Conservation (phyloP, 2,888 invertebrate genomes). For the Dimorphilus gyrociliatus region DNA sequence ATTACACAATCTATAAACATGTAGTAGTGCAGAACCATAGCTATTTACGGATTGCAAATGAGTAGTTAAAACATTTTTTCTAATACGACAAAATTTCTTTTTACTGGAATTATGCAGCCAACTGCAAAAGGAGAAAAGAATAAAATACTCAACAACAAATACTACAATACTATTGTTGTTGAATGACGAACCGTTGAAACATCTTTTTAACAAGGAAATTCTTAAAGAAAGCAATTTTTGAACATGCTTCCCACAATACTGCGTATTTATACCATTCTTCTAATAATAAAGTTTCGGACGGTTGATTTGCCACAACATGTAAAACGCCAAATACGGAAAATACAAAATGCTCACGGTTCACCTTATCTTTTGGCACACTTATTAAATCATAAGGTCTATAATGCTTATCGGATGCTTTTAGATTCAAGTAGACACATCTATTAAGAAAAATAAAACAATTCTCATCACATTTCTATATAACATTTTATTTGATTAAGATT, state of each 20-base stretch:
- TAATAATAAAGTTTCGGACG: conserved; percentile 24
- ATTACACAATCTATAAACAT: conserved; percentile 24
- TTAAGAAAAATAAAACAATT: no score
- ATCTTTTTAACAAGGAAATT: conserved; percentile 26
- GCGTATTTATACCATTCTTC: conserved; percentile 34
- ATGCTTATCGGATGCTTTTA: conserved; percentile 16
- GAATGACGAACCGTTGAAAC: conserved; percentile 21
- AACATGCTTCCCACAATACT: conserved; percentile 29
- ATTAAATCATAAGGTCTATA: conserved; percentile 30
- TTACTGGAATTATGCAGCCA: conserved; percentile 25
- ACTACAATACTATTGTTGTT: not conserved
- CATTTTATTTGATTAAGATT: no score
- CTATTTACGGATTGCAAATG: conserved; percentile 22
- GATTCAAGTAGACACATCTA: conserved; percentile 33
- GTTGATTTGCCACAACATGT: conserved; percentile 24
- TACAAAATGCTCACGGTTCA: conserved; percentile 28
- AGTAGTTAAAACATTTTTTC: conserved; percentile 11
- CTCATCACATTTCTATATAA: no score
- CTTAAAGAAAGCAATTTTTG: conserved; percentile 32
- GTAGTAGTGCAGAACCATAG: conserved; percentile 27
- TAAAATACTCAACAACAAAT: not conserved
- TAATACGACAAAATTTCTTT: conserved; percentile 18
- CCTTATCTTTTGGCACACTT: conserved; percentile 26
- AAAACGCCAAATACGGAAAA: conserved; percentile 36
- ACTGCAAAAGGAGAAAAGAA: conserved; percentile 10